Base-by-base conservation (phyloP, 2,797 vertebrate species). In the Hemitrygon akajei region DNA sequence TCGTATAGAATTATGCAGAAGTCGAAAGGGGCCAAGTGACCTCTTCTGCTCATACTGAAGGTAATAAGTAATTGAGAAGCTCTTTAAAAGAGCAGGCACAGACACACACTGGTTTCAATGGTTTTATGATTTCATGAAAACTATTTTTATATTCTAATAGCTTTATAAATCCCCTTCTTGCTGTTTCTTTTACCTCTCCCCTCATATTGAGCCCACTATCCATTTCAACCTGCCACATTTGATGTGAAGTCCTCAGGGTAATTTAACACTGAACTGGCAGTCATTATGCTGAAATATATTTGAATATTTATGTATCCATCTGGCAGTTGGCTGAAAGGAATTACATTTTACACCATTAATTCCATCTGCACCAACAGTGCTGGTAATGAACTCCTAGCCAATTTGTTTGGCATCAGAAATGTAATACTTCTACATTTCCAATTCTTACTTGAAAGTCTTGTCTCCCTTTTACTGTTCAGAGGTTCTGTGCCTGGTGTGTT, bases 281-380 rank as follows among this genome's bases (percentile, higher is more conserved):
- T 84, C 81, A 58, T 47, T 58, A 58, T 84, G 22, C 34, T 91
- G 87, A 91, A 69, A 40, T 37, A 22, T 25, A 91, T 91, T 11
- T 91, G 63, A 56, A 86, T 56, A 86, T 86, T 58, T 86, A 86
- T 11, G 58, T 86, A 60, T 86, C 82, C 87, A 91, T 37, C 63
- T 37, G 60, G 34, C 16, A 69, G 16, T 37, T 3, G 37, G 63
- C 87, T 25, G 63, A 69, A 91, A 63, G 69, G 66, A 91, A 69
- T 34, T 66, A 18, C 63, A 66, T 37, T 91, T 91, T 37, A 69
- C 34, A n/a, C 63, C 63, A 69, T 25, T 22, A 37, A 20, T 69
- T 69, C 20, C 87, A 69, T 91, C 87, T 20, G n/a, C n/a, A 91
- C 16, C n/a, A 91, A 37, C n/a, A 69, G n/a, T 91, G 87, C 22